A percentile compares a stretch with the other conserved stretches of the same genome.
phyloP scores from a whole-genome alignment of 1,140 invertebrate genomes.

The Drosophila triauraria region DNA sequence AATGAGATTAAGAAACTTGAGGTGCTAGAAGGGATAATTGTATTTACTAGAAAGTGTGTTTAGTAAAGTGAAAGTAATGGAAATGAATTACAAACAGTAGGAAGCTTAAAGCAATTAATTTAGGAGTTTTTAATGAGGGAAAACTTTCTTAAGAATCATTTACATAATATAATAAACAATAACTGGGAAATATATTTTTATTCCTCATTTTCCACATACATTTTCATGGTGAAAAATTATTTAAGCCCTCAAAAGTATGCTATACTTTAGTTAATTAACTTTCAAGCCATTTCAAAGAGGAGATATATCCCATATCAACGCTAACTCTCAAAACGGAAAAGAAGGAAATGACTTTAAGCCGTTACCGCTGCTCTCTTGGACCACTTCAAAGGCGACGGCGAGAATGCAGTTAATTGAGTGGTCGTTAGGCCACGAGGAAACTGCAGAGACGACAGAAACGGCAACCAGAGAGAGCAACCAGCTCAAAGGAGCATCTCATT shows the following conservation, averaged over 20 bases:
- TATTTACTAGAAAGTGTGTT: no score
- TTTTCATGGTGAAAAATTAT: not conserved
- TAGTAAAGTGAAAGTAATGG: not conserved
- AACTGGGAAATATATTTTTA: not conserved
- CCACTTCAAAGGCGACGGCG: conserved; percentile 50
- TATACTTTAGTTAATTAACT: not conserved
- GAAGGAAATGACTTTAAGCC: conserved; percentile 34
- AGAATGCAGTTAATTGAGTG: conserved; percentile 75
- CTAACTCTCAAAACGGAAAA: conserved; percentile 6
- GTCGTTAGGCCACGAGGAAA: conserved; percentile 29
- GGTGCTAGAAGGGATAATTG: not conserved
- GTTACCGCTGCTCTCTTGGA: conserved; percentile 20
- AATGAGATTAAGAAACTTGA: not conserved
- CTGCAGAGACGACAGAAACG: not conserved
- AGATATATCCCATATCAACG: not conserved
- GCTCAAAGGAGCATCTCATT: conserved; percentile 30
- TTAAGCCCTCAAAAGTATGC: conserved; percentile 2
- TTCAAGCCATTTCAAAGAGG: not conserved
- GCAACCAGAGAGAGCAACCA: conserved; percentile 1
- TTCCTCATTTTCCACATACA: not conserved
- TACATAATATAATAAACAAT: no score
- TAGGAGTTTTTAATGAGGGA: not conserved
- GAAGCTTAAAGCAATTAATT: not conserved
- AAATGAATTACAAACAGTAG: not conserved
- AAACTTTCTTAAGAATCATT: no score